Base-by-base conservation (phyloP, 2,888 invertebrate species). In the Tenthredo distinguenda region DNA sequence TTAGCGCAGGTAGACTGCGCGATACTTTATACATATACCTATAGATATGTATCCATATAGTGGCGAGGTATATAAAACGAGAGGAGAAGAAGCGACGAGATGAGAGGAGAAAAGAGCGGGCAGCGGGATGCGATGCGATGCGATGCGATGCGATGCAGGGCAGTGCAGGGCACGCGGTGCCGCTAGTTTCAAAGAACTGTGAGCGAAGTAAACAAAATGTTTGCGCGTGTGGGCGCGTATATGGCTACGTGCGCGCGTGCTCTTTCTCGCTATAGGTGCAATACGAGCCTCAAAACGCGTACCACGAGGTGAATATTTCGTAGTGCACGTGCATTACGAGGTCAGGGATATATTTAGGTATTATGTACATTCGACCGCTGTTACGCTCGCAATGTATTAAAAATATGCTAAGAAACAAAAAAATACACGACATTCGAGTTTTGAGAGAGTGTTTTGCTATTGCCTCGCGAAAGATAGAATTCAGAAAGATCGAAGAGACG, bases 181-280 rank as follows among this genome's bases (percentile, higher is more conserved):
- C 88, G 88, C 65, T 34, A 68, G 68, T 83, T 93, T 93, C 92
- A 93, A 91, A 93, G 92, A 92, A 93, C 92, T 91, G 90, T 89
- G 89, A 90, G 89, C 90, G 93, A 92, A 90, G 92, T 92, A 93
- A 93, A 93, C 92, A 93, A 93, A 93, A 93, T 92, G 92, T 92
- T 92, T 92, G 89, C 77, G 43, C 50, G n/a, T 82, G 62, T 91
- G 90, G 89, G 88, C 87, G 86, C 87, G 62, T n/a, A 3, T 55
- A 55, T 58, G 55, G 31, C 5, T 31, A 62, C n/a, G 47, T 68
- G 82, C 65, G 82, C 68, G 47, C 43, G 68, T 79, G 55, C 79
- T 58, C 40, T 26, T 37, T 10, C 9, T 15, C 55, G 55, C 1
- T 18, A 31, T 5, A 26, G 26, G 15, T 31, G 18, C 34, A 12